phyloP scores from a whole-genome alignment of 2,888 invertebrate genomes.

The Leptothorax acervorum region DNA sequence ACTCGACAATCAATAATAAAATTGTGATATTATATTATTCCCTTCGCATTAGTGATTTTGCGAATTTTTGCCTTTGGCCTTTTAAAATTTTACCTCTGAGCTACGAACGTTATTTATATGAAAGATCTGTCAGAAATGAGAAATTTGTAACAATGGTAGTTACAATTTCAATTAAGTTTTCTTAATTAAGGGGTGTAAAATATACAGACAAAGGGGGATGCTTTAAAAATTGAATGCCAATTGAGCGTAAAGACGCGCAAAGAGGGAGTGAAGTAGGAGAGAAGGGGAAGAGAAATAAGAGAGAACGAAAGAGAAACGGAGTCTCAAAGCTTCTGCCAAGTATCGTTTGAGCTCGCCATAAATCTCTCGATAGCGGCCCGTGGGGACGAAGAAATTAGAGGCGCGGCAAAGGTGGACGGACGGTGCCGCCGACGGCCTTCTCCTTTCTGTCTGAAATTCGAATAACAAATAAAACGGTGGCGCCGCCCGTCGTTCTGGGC shows the following conservation, averaged over 20 bases:
- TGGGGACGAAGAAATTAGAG: constrained; percentile 67
- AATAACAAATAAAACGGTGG: constrained; percentile 71
- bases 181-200: background rate
- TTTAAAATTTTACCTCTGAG: background rate
- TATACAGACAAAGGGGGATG: background rate
- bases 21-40: background rate
- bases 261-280: background rate
- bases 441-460: constrained; percentile 43
- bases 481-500: constrained; percentile 44
- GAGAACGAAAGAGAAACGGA: background rate
- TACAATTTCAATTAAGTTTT: constrained; percentile 1
- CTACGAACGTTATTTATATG: background rate
- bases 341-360: constrained; percentile 73
- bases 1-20: background rate
- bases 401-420: constrained; percentile 58
- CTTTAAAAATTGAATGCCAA: constrained; percentile 5
- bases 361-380: constrained; percentile 74
- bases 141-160: background rate
- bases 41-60: background rate
- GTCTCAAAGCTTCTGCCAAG: constrained; percentile 66
- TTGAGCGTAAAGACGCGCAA: background rate
- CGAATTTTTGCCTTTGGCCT: background rate
- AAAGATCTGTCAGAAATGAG: background rate
- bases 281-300: background rate
- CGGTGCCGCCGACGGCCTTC: constrained; percentile 40